A percentile compares a stretch with the other conserved stretches of the same genome.
phyloP scores from a whole-genome alignment of 1,140 invertebrate genomes.

The Papilio polytes region DNA sequence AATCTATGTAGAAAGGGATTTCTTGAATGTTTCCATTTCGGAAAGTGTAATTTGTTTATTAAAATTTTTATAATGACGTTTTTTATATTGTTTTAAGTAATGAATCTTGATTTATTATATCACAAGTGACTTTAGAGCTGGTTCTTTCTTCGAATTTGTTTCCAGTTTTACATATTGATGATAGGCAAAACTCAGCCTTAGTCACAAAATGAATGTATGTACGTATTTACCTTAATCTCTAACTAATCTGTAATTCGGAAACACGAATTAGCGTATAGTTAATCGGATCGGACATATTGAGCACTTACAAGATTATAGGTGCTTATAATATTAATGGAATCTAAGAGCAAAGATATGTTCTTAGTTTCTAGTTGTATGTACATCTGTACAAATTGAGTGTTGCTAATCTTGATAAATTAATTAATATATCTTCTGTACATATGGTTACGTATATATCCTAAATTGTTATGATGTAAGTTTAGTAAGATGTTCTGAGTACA shows the following conservation, averaged over 20 bases:
- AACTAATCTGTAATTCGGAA: not conserved
- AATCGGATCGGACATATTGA: slow-evolving; percentile 9
- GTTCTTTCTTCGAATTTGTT: too few species aligned
- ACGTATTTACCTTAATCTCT: not conserved
- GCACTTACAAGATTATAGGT: not conserved
- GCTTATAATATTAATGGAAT: not conserved
- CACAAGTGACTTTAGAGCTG: too few species aligned
- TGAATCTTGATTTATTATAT: too few species aligned
- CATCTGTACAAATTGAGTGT: not conserved
- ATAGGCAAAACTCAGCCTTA: too few species aligned
- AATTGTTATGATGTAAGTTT: too few species aligned
- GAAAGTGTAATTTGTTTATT: not conserved
- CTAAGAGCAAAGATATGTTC: not conserved
- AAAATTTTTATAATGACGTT: not conserved
- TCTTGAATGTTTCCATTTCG: not conserved
- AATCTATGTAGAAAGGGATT: not conserved
- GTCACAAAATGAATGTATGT: too few species aligned
- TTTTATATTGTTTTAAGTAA: not conserved
- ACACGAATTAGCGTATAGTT: not conserved
- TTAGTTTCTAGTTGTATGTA: not conserved
- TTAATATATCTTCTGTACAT: too few species aligned
- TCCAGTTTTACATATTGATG: too few species aligned
- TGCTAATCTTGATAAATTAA: too few species aligned
- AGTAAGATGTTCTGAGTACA: too few species aligned
- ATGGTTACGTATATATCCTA: too few species aligned